Evolutionary conservation across 1,140 invertebrate genomes (phyloP).

Genomic region (Lucilia sericata): DNA sequence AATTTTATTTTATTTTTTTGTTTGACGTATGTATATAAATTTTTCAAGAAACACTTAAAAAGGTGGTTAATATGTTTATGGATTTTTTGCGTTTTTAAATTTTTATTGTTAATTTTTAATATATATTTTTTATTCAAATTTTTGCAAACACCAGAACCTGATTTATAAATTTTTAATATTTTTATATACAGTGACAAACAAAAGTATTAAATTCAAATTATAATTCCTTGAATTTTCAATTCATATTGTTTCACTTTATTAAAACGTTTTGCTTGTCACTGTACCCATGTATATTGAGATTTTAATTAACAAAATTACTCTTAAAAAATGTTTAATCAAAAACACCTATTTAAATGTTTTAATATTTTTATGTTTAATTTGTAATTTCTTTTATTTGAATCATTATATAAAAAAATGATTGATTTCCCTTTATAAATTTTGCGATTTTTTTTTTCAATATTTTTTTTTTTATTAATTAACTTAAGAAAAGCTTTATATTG

Average conservation of each 20-base stretch:
- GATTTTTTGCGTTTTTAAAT: constrained; percentile 1
- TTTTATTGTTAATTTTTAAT: background rate
- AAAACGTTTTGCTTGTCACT: background rate
- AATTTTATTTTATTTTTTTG: background rate
- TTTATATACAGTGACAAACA: background rate
- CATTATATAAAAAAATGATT: background rate
- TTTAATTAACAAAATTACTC: background rate
- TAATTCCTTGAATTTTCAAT: background rate
- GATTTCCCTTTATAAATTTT: constrained; percentile 10
- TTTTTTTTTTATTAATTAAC: constrained; percentile 28
- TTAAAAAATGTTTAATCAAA: background rate
- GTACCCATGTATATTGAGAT: background rate
- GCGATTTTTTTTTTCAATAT: constrained; percentile 19
- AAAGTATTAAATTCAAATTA: background rate
- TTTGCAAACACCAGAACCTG: constrained; percentile 23
- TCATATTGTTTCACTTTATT: background rate
- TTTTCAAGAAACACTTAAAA: constrained; percentile 38
- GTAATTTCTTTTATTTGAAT: background rate
- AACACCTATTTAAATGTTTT: constrained; percentile 15
- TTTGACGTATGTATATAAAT: background rate
- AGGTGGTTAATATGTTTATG: constrained; percentile 41
- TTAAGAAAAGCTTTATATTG: constrained; percentile 43
- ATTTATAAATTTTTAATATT: background rate
- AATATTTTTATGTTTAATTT: background rate
- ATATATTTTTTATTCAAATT: background rate